These are phyloP conservation scores for Drosophila nigrodunni DNA, from an alignment of 1,140 invertebrate genomes.

Conservation along the genomic window DNA sequence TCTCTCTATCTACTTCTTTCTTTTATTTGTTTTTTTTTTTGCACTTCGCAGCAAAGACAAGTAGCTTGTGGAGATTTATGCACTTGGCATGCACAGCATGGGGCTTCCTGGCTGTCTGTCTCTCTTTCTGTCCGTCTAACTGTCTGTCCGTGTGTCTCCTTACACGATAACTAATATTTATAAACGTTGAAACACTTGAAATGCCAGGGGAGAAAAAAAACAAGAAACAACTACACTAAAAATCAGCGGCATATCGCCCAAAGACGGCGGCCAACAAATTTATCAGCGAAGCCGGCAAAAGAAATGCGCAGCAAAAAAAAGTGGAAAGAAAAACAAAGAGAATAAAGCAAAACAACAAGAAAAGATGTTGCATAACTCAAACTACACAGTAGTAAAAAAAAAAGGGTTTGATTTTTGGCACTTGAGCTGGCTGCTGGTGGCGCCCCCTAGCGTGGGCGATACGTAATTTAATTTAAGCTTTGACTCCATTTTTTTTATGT, in stretches of 20 bases:
- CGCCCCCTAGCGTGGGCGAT: slow-evolving; percentile 74
- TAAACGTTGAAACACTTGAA: slow-evolving; percentile 53
- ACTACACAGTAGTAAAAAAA: slow-evolving; percentile 41
- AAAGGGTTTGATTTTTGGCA: slow-evolving; percentile 66
- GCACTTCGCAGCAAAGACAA: slow-evolving; percentile 40
- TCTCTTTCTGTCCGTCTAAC: neutral
- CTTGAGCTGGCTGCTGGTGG: slow-evolving; percentile 49
- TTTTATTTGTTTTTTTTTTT: slow-evolving; percentile 20
- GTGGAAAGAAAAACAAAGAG: slow-evolving; percentile 17
- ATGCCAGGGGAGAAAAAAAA: slow-evolving; percentile 20
- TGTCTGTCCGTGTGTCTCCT: slow-evolving; percentile 35
- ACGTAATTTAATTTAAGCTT: slow-evolving; percentile 75
- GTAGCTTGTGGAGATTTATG: slow-evolving; percentile 69
- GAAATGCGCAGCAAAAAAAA: slow-evolving; percentile 40
- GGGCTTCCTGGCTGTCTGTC: slow-evolving; percentile 35
- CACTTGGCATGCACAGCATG: slow-evolving; percentile 73
- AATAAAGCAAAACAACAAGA: slow-evolving; percentile 44
- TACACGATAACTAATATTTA: slow-evolving; percentile 78
- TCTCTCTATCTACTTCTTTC: slow-evolving; percentile 9
- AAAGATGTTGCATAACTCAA: slow-evolving; percentile 69
- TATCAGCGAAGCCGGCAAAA: slow-evolving; percentile 66
- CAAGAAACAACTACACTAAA: slow-evolving; percentile 31
- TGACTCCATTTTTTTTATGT: slow-evolving; percentile 74
- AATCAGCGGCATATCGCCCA: slow-evolving; percentile 78
- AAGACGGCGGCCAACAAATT: slow-evolving; percentile 78